Percentiles rank a stretch among this genome's conserved stretches.
These are phyloP conservation scores for Drosophila varians DNA, from an alignment of 1,140 invertebrate genomes.

Conservation along the genomic window DNA sequence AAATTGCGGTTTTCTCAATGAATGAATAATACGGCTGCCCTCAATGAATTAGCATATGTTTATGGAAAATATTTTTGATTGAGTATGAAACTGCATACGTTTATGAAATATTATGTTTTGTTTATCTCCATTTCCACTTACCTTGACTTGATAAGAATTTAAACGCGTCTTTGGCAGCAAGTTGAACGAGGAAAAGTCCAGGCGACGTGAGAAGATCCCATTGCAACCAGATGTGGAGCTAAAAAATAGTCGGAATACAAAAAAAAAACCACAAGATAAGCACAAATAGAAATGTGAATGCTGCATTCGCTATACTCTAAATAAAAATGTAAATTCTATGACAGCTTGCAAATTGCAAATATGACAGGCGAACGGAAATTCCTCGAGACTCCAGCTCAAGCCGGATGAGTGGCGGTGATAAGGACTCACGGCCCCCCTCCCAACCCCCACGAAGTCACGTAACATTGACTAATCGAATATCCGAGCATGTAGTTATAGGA, in stretches of 20 bases:
- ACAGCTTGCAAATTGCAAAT: conserved; percentile 52
- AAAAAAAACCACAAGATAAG: conserved; percentile 31
- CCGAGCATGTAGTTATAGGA: not conserved
- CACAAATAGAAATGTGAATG: conserved; percentile 19
- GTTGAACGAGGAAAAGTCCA: conserved; percentile 98
- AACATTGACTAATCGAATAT: conserved; percentile 26
- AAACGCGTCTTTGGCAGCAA: conserved; percentile 96
- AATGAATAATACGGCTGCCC: no score
- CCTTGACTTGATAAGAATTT: conserved; percentile 99
- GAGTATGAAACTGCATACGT: no score
- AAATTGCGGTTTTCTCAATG: conserved; percentile 54
- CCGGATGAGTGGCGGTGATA: conserved; percentile 34
- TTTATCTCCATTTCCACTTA: conserved; percentile 84
- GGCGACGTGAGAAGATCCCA: conserved; percentile 94
- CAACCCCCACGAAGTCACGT: conserved; percentile 27
- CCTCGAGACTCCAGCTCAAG: conserved; percentile 18
- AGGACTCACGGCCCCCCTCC: conserved; percentile 14
- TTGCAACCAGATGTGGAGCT: conserved; percentile 94
- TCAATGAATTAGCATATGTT: conserved; percentile 16
- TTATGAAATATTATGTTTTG: not conserved
- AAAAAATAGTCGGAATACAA: conserved; percentile 72
- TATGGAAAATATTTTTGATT: not conserved
- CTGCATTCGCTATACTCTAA: conserved; percentile 10
- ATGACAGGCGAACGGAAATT: conserved; percentile 42
- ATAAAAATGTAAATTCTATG: conserved; percentile 46